These are phyloP conservation scores for Limnodromus scolopaceus DNA, from an alignment of 2,797 vertebrate species.

Conservation along the genomic window DNA sequence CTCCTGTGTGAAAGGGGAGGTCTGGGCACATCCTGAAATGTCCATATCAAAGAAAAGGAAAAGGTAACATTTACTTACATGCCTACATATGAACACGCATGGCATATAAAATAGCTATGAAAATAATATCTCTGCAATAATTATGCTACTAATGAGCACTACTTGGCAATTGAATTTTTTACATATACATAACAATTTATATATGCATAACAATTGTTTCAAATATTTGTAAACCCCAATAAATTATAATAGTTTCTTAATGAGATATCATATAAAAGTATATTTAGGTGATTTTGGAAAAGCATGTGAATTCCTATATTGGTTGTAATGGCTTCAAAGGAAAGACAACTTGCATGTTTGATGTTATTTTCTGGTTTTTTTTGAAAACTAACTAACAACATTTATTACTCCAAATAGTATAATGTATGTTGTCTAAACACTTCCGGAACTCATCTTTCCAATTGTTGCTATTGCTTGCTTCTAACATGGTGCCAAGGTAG, in stretches of 20 bases:
- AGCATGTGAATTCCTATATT: neutral
- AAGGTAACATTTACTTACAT: neutral
- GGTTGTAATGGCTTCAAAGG: neutral
- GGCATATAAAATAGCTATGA: neutral
- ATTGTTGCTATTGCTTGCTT: neutral
- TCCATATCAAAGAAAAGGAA: neutral
- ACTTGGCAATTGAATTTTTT: neutral
- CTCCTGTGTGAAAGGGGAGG: neutral
- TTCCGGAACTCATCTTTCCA: neutral
- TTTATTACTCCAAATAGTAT: neutral
- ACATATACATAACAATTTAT: neutral
- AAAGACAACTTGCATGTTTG: neutral
- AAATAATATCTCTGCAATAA: neutral
- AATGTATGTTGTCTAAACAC: neutral
- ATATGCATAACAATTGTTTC: neutral
- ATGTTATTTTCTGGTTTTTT: neutral
- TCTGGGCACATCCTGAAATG: neutral
- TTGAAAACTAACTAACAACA: neutral
- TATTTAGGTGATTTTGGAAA: neutral
- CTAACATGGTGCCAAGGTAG: neutral
- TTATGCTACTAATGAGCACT: neutral
- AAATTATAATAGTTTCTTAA: neutral
- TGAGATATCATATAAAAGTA: neutral
- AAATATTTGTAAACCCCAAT: neutral
- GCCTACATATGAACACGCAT: accelerated